Evolutionary conservation across 1,140 invertebrate genomes (phyloP).

Genomic region (Cyrtorhinus lividipennis): DNA sequence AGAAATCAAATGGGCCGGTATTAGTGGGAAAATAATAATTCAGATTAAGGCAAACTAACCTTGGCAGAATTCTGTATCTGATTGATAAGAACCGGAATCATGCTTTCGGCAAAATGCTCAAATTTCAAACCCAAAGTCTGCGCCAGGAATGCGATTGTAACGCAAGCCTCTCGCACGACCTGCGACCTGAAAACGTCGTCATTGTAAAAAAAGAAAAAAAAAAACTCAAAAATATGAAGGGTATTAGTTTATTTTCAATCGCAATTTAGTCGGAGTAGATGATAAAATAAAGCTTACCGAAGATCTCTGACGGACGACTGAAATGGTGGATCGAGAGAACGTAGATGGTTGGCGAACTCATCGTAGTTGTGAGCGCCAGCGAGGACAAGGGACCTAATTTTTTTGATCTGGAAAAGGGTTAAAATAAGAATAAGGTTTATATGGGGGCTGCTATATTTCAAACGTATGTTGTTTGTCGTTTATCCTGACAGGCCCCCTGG

Average conservation of each 20-base stretch:
- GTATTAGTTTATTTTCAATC: too few species aligned
- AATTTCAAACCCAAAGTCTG: conserved; percentile 67
- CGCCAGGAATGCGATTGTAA: conserved; percentile 82
- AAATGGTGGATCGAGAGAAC: conserved; percentile 64
- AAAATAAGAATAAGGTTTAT: too few species aligned
- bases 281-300: conserved; percentile 39
- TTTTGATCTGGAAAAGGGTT: conserved; percentile 52
- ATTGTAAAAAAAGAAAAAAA: too few species aligned
- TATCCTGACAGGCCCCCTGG: too few species aligned
- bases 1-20: too few species aligned
- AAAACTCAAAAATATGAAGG: too few species aligned
- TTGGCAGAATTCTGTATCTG: conserved; percentile 93
- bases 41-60: conserved; percentile 32
- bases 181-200: conserved; percentile 37
- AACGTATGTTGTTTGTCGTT: too few species aligned
- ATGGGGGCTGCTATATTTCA: too few species aligned
- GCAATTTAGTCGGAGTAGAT: too few species aligned
- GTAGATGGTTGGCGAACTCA: conserved; percentile 66
- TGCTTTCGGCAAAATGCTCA: conserved; percentile 67
- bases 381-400: conserved; percentile 63
- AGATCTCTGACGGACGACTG: conserved; percentile 77
- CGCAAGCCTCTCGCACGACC: conserved; percentile 86
- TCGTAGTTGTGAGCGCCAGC: conserved; percentile 65
- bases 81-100: conserved; percentile 71
- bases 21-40: too few species aligned